phyloP scores from a whole-genome alignment of 2,888 invertebrate species.

The Cerastis rubricosa region DNA sequence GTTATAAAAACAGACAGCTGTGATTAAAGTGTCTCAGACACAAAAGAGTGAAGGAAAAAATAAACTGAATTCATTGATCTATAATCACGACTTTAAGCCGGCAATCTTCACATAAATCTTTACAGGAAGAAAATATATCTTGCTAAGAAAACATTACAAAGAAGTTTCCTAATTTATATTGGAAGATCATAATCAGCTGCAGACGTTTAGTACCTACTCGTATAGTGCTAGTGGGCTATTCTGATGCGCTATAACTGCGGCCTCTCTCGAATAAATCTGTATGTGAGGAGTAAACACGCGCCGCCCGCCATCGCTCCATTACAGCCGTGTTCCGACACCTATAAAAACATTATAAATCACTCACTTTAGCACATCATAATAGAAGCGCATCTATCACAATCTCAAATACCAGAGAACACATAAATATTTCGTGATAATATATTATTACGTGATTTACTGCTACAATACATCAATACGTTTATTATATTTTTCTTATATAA shows the following conservation, averaged over 20 bases:
- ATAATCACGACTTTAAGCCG: background rate
- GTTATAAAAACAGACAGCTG: background rate
- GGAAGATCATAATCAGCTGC: background rate
- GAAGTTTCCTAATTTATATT: background rate
- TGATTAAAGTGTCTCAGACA: background rate
- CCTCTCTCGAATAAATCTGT: slow-evolving; percentile 29
- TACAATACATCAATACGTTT: slow-evolving; percentile 35
- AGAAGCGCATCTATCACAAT: slow-evolving; percentile 33
- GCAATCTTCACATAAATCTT: background rate
- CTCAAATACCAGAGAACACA: slow-evolving; percentile 9
- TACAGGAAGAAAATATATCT: slow-evolving; percentile 15
- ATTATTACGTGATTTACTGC: slow-evolving; percentile 35
- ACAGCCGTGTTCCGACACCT: slow-evolving; percentile 41
- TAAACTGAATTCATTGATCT: slow-evolving; percentile 1
- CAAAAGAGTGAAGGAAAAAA: background rate
- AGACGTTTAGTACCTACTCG: background rate
- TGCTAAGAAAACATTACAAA: slow-evolving; percentile 23
- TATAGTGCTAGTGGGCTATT: slow-evolving; percentile 6
- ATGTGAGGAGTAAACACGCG: slow-evolving; percentile 11
- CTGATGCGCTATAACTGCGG: background rate
- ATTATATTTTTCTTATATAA: slow-evolving; percentile 16
- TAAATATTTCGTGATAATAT: slow-evolving; percentile 32
- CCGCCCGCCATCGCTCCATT: background rate
- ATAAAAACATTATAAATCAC: slow-evolving; percentile 50
- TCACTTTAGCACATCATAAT: slow-evolving; percentile 38